Conservation (phyloP, 2,888 invertebrate species). For the Coleophora flavipennella region DNA sequence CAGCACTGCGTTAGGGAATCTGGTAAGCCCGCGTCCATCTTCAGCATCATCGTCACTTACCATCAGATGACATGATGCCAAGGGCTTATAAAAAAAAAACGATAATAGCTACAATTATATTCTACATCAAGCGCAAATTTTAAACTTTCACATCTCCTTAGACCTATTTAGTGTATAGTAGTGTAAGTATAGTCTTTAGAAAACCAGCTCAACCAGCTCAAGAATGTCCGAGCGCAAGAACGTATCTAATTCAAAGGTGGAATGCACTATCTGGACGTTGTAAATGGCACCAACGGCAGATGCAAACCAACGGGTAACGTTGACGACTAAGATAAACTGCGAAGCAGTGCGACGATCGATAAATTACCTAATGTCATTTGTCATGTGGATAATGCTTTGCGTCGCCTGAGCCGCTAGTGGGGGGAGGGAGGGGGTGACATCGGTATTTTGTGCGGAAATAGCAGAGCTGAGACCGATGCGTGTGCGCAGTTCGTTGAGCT, state of each 20-base stretch:
- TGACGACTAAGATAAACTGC: conserved; percentile 35
- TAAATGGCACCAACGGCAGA: conserved; percentile 34
- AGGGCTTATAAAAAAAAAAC: too few relatives aligned
- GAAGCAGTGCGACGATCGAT: conserved; percentile 20
- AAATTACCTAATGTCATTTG: conserved; percentile 27
- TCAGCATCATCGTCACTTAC: too few relatives aligned
- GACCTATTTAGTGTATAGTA: not conserved
- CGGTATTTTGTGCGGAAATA: conserved; percentile 31
- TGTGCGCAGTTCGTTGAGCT: conserved; percentile 10
- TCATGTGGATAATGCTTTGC: conserved; percentile 12
- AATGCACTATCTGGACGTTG: conserved; percentile 23
- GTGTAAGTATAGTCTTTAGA: not conserved
- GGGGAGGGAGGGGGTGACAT: conserved; percentile 18
- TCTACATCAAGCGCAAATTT: too few relatives aligned
- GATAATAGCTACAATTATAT: too few relatives aligned
- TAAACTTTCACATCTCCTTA: not conserved
- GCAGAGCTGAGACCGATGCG: conserved; percentile 15
- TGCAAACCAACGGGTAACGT: conserved; percentile 27
- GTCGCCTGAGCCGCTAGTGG: conserved; percentile 3
- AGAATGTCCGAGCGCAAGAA: conserved; percentile 6
- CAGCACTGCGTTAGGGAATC: too few relatives aligned
- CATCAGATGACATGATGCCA: too few relatives aligned
- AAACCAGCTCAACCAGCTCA: not conserved
- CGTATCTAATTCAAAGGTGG: conserved; percentile 21
- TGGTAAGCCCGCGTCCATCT: too few relatives aligned